These are phyloP conservation scores for Tyrannus savana DNA, from an alignment of 2,113 vertebrate species.

Conservation along the genomic window DNA sequence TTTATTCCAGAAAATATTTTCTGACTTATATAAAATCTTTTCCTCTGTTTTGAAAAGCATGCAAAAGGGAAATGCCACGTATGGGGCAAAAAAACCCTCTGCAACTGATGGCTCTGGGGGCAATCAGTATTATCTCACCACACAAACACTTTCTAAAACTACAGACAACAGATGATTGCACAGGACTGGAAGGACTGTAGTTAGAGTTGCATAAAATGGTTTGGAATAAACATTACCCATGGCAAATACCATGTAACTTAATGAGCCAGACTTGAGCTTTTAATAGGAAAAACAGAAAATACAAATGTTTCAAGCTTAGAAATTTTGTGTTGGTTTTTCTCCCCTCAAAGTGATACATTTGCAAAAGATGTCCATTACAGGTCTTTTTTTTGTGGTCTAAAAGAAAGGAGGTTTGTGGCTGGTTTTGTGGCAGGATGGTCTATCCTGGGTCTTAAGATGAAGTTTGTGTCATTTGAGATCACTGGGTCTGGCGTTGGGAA, in stretches of 20 bases:
- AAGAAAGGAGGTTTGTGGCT: neutral
- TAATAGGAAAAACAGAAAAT: neutral
- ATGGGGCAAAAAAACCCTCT: neutral
- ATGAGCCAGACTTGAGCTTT: slow-evolving; percentile 32
- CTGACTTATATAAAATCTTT: neutral
- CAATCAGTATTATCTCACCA: neutral
- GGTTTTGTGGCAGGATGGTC: neutral
- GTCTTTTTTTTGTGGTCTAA: neutral
- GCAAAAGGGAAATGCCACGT: accelerated
- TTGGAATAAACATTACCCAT: slow-evolving; percentile 40
- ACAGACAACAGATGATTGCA: neutral
- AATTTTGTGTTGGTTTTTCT: neutral
- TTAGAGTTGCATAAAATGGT: neutral
- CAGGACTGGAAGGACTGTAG: neutral
- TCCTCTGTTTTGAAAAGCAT: neutral
- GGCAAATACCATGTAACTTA: neutral
- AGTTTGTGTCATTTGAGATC: neutral
- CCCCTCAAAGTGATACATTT: neutral
- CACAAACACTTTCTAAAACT: neutral
- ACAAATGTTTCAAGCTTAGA: neutral
- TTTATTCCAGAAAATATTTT: neutral
- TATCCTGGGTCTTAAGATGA: neutral
- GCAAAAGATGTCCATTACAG: neutral
- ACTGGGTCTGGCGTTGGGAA: neutral
- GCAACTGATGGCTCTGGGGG: accelerated